Conservation (phyloP, 1,140 invertebrate species). For the Drepana arcuata region DNA sequence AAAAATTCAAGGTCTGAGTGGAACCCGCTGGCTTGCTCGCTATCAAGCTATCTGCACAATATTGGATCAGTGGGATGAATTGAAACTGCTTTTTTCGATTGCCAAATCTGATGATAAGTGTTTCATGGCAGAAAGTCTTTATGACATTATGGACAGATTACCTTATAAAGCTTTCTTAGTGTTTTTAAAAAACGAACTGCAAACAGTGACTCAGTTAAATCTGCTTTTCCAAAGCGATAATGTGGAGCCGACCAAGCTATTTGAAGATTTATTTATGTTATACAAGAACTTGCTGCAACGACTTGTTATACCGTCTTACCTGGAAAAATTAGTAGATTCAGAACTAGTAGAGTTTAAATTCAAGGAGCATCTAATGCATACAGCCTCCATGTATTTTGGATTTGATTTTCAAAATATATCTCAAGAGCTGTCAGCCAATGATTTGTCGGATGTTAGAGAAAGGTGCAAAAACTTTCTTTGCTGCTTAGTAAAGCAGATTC, state of each 20-base stretch:
- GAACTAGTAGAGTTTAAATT: constrained; percentile 21
- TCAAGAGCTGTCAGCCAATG: constrained; percentile 4
- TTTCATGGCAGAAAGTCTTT: constrained; percentile 14
- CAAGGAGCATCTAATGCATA: constrained; percentile 21
- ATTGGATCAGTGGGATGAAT: constrained; percentile 28
- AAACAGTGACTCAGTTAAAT: constrained; percentile 21
- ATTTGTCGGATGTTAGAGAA: constrained; percentile 16
- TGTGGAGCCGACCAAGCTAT: constrained; percentile 19
- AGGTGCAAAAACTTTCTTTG: constrained; percentile 29
- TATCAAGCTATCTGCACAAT: constrained; percentile 25
- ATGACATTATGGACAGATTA: constrained; percentile 19
- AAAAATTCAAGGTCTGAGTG: constrained; percentile 20
- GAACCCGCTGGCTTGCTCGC: constrained; percentile 26
- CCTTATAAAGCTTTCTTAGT: constrained; percentile 19
- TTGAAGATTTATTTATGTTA: constrained; percentile 23
- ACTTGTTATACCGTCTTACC: constrained; percentile 29
- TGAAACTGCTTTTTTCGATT: constrained; percentile 22
- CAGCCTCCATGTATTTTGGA: constrained; percentile 25
- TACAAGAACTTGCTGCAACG: constrained; percentile 26
- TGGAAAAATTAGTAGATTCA: constrained; percentile 28
- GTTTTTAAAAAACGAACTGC: constrained; percentile 23
- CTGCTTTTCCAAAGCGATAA: constrained; percentile 24
- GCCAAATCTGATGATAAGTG: constrained; percentile 20
- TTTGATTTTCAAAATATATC: constrained; percentile 18
- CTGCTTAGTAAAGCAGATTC: constrained; percentile 23